Percentiles rank a stretch among this genome's conserved stretches.
Evolutionary conservation across 2,797 vertebrate genomes (phyloP).

Genomic region (Myripristis jacobus): DNA sequence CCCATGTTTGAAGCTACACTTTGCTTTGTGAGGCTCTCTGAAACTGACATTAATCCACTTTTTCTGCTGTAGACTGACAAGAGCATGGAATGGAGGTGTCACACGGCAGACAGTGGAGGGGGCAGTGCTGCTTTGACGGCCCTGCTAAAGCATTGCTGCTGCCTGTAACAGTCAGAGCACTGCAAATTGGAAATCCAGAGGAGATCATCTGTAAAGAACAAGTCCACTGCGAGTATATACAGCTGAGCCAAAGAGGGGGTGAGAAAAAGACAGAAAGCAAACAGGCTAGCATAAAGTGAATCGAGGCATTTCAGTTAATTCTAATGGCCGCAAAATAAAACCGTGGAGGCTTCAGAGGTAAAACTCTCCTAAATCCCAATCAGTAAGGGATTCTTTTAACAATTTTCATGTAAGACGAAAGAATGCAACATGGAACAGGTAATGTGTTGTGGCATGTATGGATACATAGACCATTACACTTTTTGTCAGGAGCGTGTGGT

Average conservation of each 20-base stretch:
- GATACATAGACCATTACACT: conserved; percentile 42
- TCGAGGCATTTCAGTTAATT: conserved; percentile 41
- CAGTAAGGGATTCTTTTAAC: conserved; percentile 1
- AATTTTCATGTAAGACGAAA: conserved; percentile 31
- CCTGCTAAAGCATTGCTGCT: conserved; percentile 68
- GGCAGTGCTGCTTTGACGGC: conserved; percentile 63
- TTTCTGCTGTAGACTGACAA: conserved; percentile 82
- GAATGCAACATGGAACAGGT: conserved; percentile 41
- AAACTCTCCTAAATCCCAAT: conserved; percentile 11
- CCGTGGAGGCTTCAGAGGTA: conserved; percentile 12
- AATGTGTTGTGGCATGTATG: conserved; percentile 46
- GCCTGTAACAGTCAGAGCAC: conserved; percentile 76
- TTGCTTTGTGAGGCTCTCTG: conserved; percentile 76
- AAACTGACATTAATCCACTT: conserved; percentile 85
- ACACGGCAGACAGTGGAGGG: conserved; percentile 69
- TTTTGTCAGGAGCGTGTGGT: conserved; percentile 51
- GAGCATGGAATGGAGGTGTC: conserved; percentile 79
- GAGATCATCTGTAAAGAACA: conserved; percentile 85
- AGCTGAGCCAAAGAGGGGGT: conserved; percentile 44
- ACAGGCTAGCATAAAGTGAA: conserved; percentile 47
- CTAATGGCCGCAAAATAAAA: conserved; percentile 11
- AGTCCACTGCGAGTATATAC: conserved; percentile 62
- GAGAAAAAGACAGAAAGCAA: conserved; percentile 51
- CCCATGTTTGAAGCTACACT: conserved; percentile 72
- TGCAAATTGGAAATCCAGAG: conserved; percentile 84